These are phyloP conservation scores for Aspiorhynchus laticeps DNA, from an alignment of 2,113 vertebrate species.

Conservation along the genomic window DNA sequence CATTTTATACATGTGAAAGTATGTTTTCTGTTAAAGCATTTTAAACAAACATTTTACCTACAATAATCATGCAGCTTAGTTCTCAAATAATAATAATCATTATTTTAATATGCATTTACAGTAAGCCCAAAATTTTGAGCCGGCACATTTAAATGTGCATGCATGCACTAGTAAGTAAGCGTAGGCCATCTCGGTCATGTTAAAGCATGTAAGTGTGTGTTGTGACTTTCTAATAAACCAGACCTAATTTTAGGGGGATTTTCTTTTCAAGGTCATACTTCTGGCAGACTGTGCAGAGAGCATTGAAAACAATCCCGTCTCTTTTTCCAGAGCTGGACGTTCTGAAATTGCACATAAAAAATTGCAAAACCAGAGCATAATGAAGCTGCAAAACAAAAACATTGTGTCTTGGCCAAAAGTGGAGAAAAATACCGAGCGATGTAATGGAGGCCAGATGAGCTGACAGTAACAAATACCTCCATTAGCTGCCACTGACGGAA, in stretches of 20 bases:
- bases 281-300: background rate
- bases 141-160: background rate
- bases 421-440: background rate
- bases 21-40: too few relatives aligned
- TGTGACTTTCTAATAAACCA: slow-evolving; percentile 17
- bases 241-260: slow-evolving; percentile 25
- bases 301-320: background rate
- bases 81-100: too few relatives aligned
- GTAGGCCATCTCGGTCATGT: background rate
- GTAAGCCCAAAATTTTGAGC: background rate
- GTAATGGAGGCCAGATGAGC: slow-evolving; percentile 69
- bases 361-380: slow-evolving; percentile 39
- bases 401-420: background rate
- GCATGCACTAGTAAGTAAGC: background rate
- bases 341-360: slow-evolving; percentile 6
- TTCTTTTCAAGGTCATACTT: slow-evolving; percentile 21
- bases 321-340: slow-evolving; percentile 14
- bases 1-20: too few relatives aligned
- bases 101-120: background rate
- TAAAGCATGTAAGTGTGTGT: background rate
- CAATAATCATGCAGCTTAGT: too few relatives aligned
- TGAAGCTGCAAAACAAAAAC: slow-evolving; percentile 47
- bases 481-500: slow-evolving; percentile 56
- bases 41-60: too few relatives aligned
- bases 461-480: slow-evolving; percentile 47